Conservation (phyloP, 2,888 invertebrate genomes). For the Tenthredo notha region DNA sequence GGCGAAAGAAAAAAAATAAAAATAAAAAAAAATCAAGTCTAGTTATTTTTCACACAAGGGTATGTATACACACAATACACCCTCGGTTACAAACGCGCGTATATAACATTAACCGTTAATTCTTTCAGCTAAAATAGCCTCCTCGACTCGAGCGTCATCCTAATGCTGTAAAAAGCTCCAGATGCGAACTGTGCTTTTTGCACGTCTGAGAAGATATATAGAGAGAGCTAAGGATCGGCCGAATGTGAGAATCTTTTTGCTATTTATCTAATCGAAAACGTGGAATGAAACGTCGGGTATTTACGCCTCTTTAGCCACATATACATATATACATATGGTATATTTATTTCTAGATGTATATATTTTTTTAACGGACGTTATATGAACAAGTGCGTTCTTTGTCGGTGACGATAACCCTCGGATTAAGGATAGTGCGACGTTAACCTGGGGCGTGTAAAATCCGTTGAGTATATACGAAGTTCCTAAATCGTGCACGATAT, state of each 20-base stretch:
- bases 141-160: constrained; percentile 3
- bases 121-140: not conserved
- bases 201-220: constrained; percentile 67
- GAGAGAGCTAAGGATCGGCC: constrained; percentile 58
- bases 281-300: not conserved
- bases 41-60: not conserved
- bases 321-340: not conserved
- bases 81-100: not conserved
- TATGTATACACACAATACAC: not conserved
- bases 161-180: constrained; percentile 41
- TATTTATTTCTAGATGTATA: not conserved
- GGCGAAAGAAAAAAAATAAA: no score
- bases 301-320: not conserved
- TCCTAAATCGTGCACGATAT: constrained; percentile 3
- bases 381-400: not conserved
- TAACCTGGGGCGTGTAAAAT: not conserved
- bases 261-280: constrained; percentile 68
- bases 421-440: not conserved
- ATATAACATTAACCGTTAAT: not conserved
- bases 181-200: constrained; percentile 65
- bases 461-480: not conserved
- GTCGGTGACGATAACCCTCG: constrained; percentile 27
- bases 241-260: constrained; percentile 66
- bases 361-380: not conserved
- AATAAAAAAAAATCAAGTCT: no score